A percentile compares a stretch with the other conserved stretches of the same genome.
Conservation (phyloP, 2,888 invertebrate genomes). For the Ectemnius lituratus region DNA sequence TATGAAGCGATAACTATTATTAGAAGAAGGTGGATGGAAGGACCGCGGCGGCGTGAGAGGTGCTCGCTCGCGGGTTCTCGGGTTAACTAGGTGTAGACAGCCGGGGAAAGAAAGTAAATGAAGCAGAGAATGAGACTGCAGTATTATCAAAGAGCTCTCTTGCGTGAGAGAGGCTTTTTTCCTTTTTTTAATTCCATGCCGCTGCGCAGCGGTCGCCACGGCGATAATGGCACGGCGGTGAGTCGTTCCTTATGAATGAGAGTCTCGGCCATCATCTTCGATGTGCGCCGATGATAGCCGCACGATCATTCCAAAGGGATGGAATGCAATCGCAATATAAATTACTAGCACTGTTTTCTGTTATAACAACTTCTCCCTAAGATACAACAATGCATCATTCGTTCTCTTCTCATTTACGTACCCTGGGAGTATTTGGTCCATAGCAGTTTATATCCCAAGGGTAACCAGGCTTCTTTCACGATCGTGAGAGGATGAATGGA, state of each 20-base stretch:
- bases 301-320: constrained; percentile 21
- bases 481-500: not conserved
- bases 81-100: constrained; percentile 66
- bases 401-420: not conserved
- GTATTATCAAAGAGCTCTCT: constrained; percentile 65
- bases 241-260: constrained; percentile 54
- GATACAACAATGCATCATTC: not conserved
- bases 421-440: not conserved
- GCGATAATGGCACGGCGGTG: constrained; percentile 40
- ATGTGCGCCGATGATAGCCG: constrained; percentile 20
- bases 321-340: constrained; percentile 26
- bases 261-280: constrained; percentile 23
- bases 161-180: constrained; percentile 51
- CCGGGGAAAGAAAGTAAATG: constrained; percentile 67
- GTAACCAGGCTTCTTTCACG: too few species aligned
- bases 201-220: not conserved
- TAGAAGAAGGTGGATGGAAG: constrained; percentile 72
- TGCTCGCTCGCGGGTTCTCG: too few species aligned
- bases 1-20: constrained; percentile 76
- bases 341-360: constrained; percentile 14
- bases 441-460: not conserved
- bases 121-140: constrained; percentile 65
- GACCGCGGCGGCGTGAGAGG: constrained; percentile 46
- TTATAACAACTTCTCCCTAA: not conserved
- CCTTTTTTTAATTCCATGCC: constrained; percentile 36